A percentile compares a stretch with the other conserved stretches of the same genome.
phyloP scores from a whole-genome alignment of 2,888 invertebrate genomes.

The Metopia argyrocephala region DNA sequence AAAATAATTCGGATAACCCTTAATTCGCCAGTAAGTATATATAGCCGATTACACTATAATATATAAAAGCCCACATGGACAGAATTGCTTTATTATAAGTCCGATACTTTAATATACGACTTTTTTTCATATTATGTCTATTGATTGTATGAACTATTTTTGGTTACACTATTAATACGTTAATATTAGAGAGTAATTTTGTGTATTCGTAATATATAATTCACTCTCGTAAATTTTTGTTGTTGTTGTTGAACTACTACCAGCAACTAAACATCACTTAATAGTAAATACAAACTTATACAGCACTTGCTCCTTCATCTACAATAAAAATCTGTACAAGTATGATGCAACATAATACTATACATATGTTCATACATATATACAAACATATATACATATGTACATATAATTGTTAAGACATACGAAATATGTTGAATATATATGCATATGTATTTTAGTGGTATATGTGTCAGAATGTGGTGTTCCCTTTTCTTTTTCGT shows the following conservation, averaged over 20 bases:
- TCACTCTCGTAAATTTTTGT: slow-evolving; percentile 37
- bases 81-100: too few species aligned
- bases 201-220: slow-evolving; percentile 31
- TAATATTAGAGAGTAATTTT: not conserved
- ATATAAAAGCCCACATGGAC: too few species aligned
- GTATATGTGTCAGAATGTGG: slow-evolving; percentile 62
- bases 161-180: not conserved
- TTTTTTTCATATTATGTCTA: too few species aligned
- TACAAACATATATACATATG: not conserved
- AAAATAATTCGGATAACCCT: too few species aligned
- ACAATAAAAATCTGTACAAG: slow-evolving; percentile 15
- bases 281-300: slow-evolving; percentile 20
- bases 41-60: too few species aligned
- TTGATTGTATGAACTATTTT: not conserved
- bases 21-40: too few species aligned
- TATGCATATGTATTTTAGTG: not conserved
- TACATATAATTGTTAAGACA: not conserved
- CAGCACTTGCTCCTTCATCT: slow-evolving; percentile 58
- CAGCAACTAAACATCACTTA: slow-evolving; percentile 38
- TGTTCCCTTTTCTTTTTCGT: slow-evolving; percentile 63
- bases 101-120: too few species aligned
- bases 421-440: not conserved
- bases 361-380: not conserved
- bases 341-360: slow-evolving; percentile 57
- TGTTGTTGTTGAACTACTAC: slow-evolving; percentile 14